Evolutionary conservation across 2,888 invertebrate species (phyloP), one percentile per base, ranked within the genome.

Genomic region (Lacanobia wlatinum): DNA sequence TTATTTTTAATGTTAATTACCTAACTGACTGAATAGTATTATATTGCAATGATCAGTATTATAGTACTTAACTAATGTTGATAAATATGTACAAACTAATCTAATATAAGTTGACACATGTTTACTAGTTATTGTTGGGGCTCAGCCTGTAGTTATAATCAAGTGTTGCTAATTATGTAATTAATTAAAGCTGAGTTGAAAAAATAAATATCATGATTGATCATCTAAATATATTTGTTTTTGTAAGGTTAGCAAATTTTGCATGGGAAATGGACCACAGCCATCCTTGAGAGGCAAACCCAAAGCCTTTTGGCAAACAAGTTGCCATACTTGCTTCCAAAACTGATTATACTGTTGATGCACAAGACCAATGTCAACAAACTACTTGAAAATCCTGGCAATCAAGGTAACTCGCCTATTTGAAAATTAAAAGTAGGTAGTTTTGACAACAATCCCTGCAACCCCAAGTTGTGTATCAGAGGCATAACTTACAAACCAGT

Each of bases 31-130:
- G 69, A 78, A 52, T 72, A 74, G 65, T 76, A 64, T 61, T 73
- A 68, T 55, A 58, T 62, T 59, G 56, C 28, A 73, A 68, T 60
- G 18, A 84, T 75, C 84, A 85, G 79, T 84, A 85, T 85, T 80
- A 62, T 46, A 66, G 59, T 64, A 73, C 56, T 58, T 73, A 69
- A 62, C 61, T 72, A 75, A 73, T 66, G 48, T 76, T 84, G 46
- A 72, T 59, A 71, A 72, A 61, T 53, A 53, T 70, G 72, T 84
- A 66, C 55, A 77, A 78, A 70, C 50, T 72, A 83, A 65, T 68
- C 16, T 74, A 60, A 48, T 52, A 28, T 56, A 62, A 62, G 28
- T 59, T 58, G 28, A 73, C 55, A 79, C n/a, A 0, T 18, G 48
- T 53, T 65, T 28, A 64, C 62, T 67, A 48, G 55, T 55, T 74